Percentiles rank a stretch among this genome's conserved stretches.
Evolutionary conservation across 1,140 invertebrate genomes (phyloP).

Genomic region (Odontomachus brunneus): DNA sequence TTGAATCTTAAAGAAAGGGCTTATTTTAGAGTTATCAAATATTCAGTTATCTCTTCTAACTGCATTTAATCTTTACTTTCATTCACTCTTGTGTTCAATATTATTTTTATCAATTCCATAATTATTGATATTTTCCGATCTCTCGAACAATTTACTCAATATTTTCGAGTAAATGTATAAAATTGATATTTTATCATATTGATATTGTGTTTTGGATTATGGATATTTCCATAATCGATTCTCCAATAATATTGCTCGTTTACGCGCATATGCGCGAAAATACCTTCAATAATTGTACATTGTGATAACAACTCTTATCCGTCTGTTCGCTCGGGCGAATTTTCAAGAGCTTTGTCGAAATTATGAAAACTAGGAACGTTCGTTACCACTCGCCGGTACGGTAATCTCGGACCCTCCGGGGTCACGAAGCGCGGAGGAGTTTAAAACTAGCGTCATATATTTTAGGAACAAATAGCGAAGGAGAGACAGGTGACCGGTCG

Average conservation of each 20-base stretch:
- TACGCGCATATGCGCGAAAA: not conserved
- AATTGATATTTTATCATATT: not conserved
- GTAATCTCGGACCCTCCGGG: not conserved
- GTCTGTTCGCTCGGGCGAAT: not conserved
- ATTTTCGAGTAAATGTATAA: too few relatives aligned
- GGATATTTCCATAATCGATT: too few relatives aligned
- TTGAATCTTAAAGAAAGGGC: too few relatives aligned
- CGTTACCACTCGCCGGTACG: not conserved
- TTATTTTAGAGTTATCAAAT: too few relatives aligned
- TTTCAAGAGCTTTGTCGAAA: not conserved
- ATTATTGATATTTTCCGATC: not conserved
- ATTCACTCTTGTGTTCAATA: not conserved
- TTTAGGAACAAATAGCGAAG: conserved; percentile 90
- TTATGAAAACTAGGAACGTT: conserved; percentile 14
- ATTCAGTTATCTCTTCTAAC: too few relatives aligned
- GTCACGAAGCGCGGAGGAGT: not conserved
- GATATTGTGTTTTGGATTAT: not conserved
- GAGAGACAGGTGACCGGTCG: conserved; percentile 91
- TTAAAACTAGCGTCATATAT: conserved; percentile 54
- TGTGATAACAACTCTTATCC: not conserved
- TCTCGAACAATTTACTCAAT: not conserved
- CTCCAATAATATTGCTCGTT: not conserved
- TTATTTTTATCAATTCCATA: not conserved
- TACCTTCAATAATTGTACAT: not conserved
- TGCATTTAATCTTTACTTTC: too few relatives aligned